phyloP scores from a whole-genome alignment of 2,113 vertebrate species.

The Gobio gobio region DNA sequence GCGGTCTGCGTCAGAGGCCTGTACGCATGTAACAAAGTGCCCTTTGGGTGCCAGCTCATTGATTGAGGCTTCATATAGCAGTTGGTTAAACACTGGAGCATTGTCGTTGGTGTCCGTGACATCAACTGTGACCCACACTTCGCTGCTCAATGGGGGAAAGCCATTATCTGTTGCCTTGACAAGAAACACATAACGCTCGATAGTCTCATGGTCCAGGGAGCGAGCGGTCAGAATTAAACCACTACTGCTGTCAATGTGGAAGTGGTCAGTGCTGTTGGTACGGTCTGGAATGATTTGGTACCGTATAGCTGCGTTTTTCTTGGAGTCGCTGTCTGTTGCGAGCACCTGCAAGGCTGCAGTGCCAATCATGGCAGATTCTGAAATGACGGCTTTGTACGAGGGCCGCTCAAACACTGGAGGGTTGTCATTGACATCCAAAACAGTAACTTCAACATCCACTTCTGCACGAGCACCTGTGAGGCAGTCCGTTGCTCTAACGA shows the following conservation, averaged over 20 bases:
- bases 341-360: constrained; percentile 93
- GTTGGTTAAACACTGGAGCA: constrained; percentile 91
- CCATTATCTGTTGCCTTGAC: constrained; percentile 92
- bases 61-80: constrained; percentile 94
- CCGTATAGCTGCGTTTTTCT: constrained; percentile 85
- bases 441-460: constrained; percentile 87
- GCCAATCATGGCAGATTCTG: constrained; percentile 93
- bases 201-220: constrained; percentile 88
- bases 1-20: constrained; percentile 93
- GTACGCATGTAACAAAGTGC: constrained; percentile 95
- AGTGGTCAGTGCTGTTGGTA: constrained; percentile 93
- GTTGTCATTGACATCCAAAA: constrained; percentile 95
- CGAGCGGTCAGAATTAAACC: constrained; percentile 94
- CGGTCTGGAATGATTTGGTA: constrained; percentile 93
- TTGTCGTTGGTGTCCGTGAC: constrained; percentile 95
- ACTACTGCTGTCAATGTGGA: constrained; percentile 94
- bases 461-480: constrained; percentile 93
- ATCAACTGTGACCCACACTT: constrained; percentile 85
- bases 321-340: constrained; percentile 88
- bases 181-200: constrained; percentile 85
- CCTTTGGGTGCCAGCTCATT: constrained; percentile 91
- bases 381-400: constrained; percentile 85
- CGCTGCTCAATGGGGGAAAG: constrained; percentile 88
- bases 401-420: constrained; percentile 86
- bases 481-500: constrained; percentile 90